A percentile compares a stretch with the other conserved stretches of the same genome.
phyloP scores from a whole-genome alignment of 2,113 vertebrate species.

The Bufo gargarizans region DNA sequence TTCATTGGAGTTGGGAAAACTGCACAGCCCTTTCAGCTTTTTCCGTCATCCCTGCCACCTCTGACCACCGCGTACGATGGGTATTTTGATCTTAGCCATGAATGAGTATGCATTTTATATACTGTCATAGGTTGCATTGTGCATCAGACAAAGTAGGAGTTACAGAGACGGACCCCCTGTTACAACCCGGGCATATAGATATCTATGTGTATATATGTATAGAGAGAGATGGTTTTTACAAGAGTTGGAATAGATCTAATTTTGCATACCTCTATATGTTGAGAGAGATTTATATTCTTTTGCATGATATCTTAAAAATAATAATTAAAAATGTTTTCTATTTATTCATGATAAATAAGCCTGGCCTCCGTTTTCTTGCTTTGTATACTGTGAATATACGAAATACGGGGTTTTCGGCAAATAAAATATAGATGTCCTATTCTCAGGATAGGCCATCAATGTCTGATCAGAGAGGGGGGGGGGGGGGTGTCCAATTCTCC shows the following conservation, averaged over 20 bases:
- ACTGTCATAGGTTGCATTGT: background rate
- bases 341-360: slow-evolving; percentile 34
- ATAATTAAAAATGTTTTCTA: slow-evolving; percentile 47
- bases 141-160: background rate
- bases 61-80: too few relatives aligned
- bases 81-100: too few relatives aligned
- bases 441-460: too few relatives aligned
- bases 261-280: slow-evolving; percentile 48
- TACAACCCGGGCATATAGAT: background rate
- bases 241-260: slow-evolving; percentile 41
- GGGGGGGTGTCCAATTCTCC: too few relatives aligned
- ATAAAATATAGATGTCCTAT: too few relatives aligned
- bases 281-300: slow-evolving; percentile 50
- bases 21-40: too few relatives aligned
- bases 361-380: background rate
- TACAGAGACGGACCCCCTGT: background rate
- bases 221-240: slow-evolving; percentile 36
- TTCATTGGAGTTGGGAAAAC: too few relatives aligned
- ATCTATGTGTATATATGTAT: slow-evolving; percentile 33
- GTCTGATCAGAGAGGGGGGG: too few relatives aligned
- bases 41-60: too few relatives aligned
- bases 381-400: too few relatives aligned
- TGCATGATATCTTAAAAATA: slow-evolving; percentile 50
- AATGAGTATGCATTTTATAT: too few relatives aligned
- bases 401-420: too few relatives aligned